phyloP scores from a whole-genome alignment of 2,888 invertebrate genomes.

The Drosophila prolongata region DNA sequence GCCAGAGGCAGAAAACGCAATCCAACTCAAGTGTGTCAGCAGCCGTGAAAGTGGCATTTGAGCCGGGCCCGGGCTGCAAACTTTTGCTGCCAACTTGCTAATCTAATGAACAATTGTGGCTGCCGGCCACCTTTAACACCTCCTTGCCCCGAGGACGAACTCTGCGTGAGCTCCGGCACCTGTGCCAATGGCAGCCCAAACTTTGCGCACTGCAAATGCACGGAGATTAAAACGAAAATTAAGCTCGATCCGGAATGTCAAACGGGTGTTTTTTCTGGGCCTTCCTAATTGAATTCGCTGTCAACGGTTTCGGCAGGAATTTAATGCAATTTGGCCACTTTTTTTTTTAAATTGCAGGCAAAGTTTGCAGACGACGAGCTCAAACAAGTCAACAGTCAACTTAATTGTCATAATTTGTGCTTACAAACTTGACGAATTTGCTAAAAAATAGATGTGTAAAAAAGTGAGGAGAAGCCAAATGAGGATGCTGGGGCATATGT shows the following conservation, averaged over 20 bases:
- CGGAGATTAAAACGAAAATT: slow-evolving; percentile 57
- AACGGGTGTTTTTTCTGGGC: slow-evolving; percentile 9
- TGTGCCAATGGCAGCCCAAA: slow-evolving; percentile 65
- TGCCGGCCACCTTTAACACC: slow-evolving; percentile 65
- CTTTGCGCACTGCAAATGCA: slow-evolving; percentile 53
- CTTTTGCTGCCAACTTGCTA: slow-evolving; percentile 75
- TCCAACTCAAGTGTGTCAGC: slow-evolving; percentile 71
- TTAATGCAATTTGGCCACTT: slow-evolving; percentile 64
- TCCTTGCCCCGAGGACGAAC: slow-evolving; percentile 29
- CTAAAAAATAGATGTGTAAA: slow-evolving; percentile 28
- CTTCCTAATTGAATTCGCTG: slow-evolving; percentile 64
- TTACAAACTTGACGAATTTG: slow-evolving; percentile 79
- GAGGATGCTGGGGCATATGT: slow-evolving; percentile 50
- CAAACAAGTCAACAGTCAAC: slow-evolving; percentile 73
- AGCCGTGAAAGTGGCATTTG: slow-evolving; percentile 78
- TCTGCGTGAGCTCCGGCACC: slow-evolving; percentile 31
- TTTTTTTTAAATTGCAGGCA: slow-evolving; percentile 58
- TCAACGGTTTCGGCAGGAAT: slow-evolving; percentile 42
- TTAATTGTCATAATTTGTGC: slow-evolving; percentile 80
- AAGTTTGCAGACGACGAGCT: slow-evolving; percentile 58
- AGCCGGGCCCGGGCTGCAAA: slow-evolving; percentile 57
- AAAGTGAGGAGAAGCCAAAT: neutral
- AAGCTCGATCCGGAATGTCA: slow-evolving; percentile 37
- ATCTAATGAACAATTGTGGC: slow-evolving; percentile 78
- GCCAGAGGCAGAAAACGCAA: slow-evolving; percentile 43